Percentiles rank a stretch among this genome's conserved stretches.
Conservation (phyloP, 2,888 invertebrate genomes). For the Drosophila pseudotalamancana region DNA sequence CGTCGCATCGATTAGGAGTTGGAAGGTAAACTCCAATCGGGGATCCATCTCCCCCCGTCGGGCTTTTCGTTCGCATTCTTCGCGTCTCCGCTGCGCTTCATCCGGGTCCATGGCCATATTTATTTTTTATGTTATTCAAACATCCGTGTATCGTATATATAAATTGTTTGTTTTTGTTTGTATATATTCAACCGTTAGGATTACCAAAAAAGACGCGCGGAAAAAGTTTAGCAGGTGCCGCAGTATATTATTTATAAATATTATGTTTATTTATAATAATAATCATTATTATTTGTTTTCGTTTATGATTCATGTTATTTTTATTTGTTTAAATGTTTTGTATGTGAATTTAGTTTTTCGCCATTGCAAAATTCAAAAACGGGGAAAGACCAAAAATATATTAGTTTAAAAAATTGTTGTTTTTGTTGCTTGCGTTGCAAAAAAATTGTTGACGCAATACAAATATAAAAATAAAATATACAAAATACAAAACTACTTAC, state of each 20-base stretch:
- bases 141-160: conserved; percentile 32
- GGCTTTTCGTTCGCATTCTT: conserved; percentile 96
- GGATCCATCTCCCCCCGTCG: conserved; percentile 96
- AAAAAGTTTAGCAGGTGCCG: conserved; percentile 41
- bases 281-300: not conserved
- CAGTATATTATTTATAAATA: conserved; percentile 15
- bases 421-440: conserved; percentile 20
- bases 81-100: conserved; percentile 88
- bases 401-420: conserved; percentile 69
- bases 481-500: conserved; percentile 62
- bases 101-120: conserved; percentile 80
- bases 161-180: conserved; percentile 8
- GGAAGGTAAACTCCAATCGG: conserved; percentile 94
- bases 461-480: conserved; percentile 13
- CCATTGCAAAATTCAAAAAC: conserved; percentile 74
- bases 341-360: conserved; percentile 18
- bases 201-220: conserved; percentile 45
- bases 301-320: conserved; percentile 12
- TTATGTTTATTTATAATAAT: conserved; percentile 19
- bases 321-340: not conserved
- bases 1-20: conserved; percentile 93
- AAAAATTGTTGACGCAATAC: conserved; percentile 28
- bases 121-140: conserved; percentile 17
- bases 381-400: conserved; percentile 72
- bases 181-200: conserved; percentile 23